phyloP scores from a whole-genome alignment of 2,113 vertebrate species.

The Neolamprologus kungweensis region DNA sequence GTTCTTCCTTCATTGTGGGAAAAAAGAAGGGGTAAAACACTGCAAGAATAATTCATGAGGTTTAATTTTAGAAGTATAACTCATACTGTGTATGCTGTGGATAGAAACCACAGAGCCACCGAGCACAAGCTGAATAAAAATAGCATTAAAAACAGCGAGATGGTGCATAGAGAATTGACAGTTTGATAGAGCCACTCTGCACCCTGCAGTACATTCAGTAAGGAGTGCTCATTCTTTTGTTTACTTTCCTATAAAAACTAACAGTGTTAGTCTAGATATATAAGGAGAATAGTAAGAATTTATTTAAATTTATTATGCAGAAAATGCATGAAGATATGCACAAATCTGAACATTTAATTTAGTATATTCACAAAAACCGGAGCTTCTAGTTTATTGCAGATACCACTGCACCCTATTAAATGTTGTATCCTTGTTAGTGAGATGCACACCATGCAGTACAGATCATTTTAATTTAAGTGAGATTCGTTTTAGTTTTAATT shows the following conservation, averaged over 20 bases:
- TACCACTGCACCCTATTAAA: background rate
- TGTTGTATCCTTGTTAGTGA: background rate
- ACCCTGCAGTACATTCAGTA: background rate
- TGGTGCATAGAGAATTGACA: background rate
- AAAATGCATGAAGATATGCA: background rate
- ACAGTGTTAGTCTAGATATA: background rate
- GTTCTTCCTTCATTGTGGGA: background rate
- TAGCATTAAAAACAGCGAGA: conserved; percentile 12
- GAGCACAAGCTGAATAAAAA: conserved; percentile 21
- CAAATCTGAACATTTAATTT: background rate
- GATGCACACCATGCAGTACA: background rate
- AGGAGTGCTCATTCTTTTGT: background rate
- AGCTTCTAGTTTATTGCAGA: too few species aligned
- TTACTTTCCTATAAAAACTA: background rate
- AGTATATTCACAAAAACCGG: background rate
- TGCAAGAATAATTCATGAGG: conserved; percentile 53
- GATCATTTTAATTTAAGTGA: background rate
- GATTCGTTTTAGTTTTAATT: background rate
- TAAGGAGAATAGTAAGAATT: background rate
- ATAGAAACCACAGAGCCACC: conserved; percentile 2
- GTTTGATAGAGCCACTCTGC: background rate
- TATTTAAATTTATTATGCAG: background rate
- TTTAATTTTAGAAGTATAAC: conserved; percentile 50
- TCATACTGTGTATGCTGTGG: background rate
- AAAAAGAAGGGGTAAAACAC: background rate